Conservation (phyloP, 2,113 vertebrate genomes). For the Climacteris rufus region DNA sequence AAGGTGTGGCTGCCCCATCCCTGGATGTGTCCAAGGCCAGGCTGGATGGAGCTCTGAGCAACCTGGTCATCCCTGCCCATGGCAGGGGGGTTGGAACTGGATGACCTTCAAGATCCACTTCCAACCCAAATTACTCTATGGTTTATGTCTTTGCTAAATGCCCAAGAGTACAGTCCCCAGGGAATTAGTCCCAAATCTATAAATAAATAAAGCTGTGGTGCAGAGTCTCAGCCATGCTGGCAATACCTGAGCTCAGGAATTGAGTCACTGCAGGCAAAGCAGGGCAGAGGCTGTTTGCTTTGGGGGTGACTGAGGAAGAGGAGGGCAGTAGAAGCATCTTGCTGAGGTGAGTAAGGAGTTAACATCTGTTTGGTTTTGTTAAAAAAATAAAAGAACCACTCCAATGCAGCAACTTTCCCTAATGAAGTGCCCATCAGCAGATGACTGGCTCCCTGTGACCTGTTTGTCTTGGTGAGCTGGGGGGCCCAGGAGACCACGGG, state of each 20-base stretch:
- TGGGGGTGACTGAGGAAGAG: background rate
- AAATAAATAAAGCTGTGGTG: background rate
- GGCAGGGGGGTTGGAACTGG: rapidly evolving
- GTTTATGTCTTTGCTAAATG: background rate
- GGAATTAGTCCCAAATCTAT: background rate
- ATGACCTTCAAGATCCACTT: background rate
- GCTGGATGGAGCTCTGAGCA: background rate
- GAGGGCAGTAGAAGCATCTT: background rate
- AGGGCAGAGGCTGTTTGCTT: background rate
- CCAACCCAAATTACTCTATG: background rate
- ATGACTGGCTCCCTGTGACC: background rate
- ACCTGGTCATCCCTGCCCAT: background rate
- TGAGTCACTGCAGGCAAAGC: background rate
- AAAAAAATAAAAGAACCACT: background rate
- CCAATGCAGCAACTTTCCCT: slow-evolving; percentile 39
- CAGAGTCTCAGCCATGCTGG: background rate
- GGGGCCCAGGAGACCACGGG: slow-evolving; percentile 38
- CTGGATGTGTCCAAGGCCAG: background rate
- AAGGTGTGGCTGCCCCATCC: background rate
- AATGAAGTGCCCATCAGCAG: slow-evolving; percentile 40
- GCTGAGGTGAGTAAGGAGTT: background rate
- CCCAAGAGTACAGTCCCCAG: background rate
- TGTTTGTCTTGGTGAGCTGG: background rate
- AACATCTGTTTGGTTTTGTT: slow-evolving; percentile 7
- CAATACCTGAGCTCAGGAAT: background rate